Percentiles rank a stretch among this genome's conserved stretches.
phyloP scores from a whole-genome alignment of 2,888 invertebrate genomes.

The Drosophila emarginata region DNA sequence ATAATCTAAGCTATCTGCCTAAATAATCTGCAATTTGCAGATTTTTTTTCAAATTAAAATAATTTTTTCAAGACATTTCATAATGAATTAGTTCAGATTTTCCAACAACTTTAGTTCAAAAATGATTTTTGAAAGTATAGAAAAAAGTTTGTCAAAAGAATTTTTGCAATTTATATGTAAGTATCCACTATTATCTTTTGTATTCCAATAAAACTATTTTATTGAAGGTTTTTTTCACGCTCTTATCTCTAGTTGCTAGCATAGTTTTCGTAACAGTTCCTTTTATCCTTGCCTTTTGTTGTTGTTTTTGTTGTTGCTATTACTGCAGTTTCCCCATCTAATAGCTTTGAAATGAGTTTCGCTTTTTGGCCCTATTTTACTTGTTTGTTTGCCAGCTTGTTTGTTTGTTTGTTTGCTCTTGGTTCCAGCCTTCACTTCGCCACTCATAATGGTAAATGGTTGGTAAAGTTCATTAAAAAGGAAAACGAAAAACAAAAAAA shows the following conservation, averaged over 20 bases:
- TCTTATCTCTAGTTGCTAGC: constrained; percentile 16
- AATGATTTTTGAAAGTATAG: neutral
- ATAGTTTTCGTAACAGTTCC: constrained; percentile 15
- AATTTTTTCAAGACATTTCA: no score
- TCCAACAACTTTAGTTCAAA: no score
- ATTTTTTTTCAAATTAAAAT: no score
- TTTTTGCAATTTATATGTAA: neutral
- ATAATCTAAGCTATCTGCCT: neutral
- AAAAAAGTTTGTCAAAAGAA: neutral
- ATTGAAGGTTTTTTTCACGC: constrained; percentile 2
- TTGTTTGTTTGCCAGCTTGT: constrained; percentile 33
- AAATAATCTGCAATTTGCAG: no score
- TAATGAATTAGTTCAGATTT: no score
- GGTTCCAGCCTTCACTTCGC: neutral
- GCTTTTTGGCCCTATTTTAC: constrained; percentile 47
- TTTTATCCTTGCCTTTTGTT: constrained; percentile 17
- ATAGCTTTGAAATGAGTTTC: constrained; percentile 75
- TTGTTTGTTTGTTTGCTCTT: constrained; percentile 19
- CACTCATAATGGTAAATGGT: constrained; percentile 34
- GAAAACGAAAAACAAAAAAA: neutral
- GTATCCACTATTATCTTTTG: neutral
- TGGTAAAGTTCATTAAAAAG: constrained; percentile 39
- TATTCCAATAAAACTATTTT: constrained; percentile 2
- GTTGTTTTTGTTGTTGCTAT: constrained; percentile 10
- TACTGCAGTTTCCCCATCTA: constrained; percentile 51